Evolutionary conservation across 2,888 invertebrate genomes (phyloP).

Genomic region (Gymnoscelis rufifasciata): DNA sequence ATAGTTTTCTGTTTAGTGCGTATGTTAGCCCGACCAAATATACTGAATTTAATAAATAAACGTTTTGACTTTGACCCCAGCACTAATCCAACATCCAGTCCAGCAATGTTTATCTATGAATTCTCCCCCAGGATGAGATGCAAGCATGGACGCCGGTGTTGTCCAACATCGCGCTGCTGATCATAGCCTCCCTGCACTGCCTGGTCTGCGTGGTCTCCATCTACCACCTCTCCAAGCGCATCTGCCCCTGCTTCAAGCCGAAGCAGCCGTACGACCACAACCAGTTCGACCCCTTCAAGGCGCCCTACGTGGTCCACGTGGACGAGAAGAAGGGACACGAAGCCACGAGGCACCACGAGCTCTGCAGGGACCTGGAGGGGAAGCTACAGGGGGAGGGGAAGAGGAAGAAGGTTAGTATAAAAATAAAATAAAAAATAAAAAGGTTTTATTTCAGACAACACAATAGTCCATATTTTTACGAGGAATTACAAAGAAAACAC

Average conservation of each 20-base stretch:
- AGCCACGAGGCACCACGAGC: conserved; percentile 51
- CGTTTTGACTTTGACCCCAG: no score
- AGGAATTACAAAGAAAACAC: no score
- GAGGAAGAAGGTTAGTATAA: conserved; percentile 54
- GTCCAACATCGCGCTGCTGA: conserved; percentile 80
- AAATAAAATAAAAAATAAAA: no score
- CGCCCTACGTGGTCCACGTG: conserved; percentile 57
- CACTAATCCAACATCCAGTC: no score
- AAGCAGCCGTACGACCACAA: conserved; percentile 72
- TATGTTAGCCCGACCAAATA: no score
- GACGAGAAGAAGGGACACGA: conserved; percentile 58
- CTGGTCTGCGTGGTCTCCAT: conserved; percentile 73
- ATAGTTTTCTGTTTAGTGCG: no score
- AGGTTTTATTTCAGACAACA: no score
- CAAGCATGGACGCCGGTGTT: conserved; percentile 80
- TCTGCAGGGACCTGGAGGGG: conserved; percentile 62
- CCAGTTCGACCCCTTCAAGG: conserved; percentile 69
- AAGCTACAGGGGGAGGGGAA: conserved; percentile 60
- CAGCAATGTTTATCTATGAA: no score
- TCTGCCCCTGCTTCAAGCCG: conserved; percentile 78
- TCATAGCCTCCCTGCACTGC: conserved; percentile 79
- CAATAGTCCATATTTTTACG: no score
- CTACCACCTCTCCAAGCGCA: conserved; percentile 73
- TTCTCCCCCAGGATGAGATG: conserved; percentile 67
- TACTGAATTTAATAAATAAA: no score